These are phyloP conservation scores for Mormyrops attenuatus DNA, from an alignment of 2,797 vertebrate genomes.

Conservation along the genomic window DNA sequence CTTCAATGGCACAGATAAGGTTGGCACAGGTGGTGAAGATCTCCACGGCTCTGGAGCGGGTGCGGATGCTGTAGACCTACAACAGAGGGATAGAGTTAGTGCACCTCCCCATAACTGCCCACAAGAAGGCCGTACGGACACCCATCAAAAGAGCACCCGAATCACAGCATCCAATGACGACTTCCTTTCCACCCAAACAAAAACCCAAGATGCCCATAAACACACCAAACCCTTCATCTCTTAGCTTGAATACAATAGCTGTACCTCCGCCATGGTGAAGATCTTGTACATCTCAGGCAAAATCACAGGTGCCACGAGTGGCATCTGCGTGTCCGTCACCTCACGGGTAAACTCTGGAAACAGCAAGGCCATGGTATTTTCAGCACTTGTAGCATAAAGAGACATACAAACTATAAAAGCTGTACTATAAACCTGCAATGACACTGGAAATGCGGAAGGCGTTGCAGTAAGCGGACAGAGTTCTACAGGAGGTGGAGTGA, in stretches of 20 bases:
- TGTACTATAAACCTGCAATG: background rate
- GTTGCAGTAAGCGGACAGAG: background rate
- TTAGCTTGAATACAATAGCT: background rate
- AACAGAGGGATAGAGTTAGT: background rate
- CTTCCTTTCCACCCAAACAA: background rate
- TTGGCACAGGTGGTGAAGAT: constrained; percentile 98
- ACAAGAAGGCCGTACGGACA: background rate
- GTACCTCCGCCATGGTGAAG: constrained; percentile 97
- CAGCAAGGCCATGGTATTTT: background rate
- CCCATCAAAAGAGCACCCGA: background rate
- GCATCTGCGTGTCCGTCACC: constrained; percentile 97
- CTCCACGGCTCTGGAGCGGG: constrained; percentile 89
- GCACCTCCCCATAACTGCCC: background rate
- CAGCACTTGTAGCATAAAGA: background rate
- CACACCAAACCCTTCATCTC: background rate
- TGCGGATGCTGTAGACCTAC: constrained; percentile 93
- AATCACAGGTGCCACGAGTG: constrained; percentile 93
- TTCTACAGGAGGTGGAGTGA: background rate
- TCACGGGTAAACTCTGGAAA: constrained; percentile 88
- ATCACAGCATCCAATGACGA: background rate
- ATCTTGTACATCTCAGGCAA: constrained; percentile 99
- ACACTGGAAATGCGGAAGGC: background rate
- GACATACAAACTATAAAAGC: background rate
- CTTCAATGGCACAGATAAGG: constrained; percentile 95
- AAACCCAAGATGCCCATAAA: background rate